phyloP scores from a whole-genome alignment of 2,113 vertebrate genomes.

The Gadus macrocephalus region DNA sequence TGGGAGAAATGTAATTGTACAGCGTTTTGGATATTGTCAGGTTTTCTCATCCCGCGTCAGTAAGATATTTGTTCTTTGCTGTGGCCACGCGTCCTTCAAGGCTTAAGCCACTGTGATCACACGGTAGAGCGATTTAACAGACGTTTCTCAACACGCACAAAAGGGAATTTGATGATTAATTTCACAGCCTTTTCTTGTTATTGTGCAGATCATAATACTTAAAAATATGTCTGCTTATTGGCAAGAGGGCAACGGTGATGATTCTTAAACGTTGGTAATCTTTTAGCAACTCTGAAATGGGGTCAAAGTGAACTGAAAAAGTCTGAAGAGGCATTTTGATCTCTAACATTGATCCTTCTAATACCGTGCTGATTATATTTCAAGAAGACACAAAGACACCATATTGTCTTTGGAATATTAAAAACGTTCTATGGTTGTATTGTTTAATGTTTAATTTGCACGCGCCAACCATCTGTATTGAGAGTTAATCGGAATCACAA shows the following conservation, averaged over 20 bases:
- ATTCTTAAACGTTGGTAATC: no score
- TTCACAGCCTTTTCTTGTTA: background rate
- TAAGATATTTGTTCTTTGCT: conserved; percentile 39
- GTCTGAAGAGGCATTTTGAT: no score
- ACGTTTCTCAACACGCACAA: conserved; percentile 11
- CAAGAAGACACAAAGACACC: background rate
- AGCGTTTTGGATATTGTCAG: conserved; percentile 16
- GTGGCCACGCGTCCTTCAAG: conserved; percentile 24
- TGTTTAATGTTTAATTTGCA: background rate
- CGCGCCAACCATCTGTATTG: conserved; percentile 48
- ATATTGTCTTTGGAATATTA: background rate
- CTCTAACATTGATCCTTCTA: background rate
- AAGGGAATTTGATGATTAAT: conserved; percentile 11
- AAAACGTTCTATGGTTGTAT: background rate
- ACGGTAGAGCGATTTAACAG: conserved; percentile 8
- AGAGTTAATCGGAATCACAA: conserved; percentile 57
- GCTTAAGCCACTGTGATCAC: conserved; percentile 34
- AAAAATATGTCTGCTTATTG: background rate
- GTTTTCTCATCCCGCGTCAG: conserved; percentile 13
- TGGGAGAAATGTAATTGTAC: conserved; percentile 26
- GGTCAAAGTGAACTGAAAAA: no score
- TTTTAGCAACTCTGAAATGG: no score
- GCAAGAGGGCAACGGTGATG: background rate
- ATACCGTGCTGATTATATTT: background rate
- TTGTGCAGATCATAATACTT: background rate